Base-by-base conservation (phyloP, 2,797 vertebrate species). In the Acanthurus tractus region DNA sequence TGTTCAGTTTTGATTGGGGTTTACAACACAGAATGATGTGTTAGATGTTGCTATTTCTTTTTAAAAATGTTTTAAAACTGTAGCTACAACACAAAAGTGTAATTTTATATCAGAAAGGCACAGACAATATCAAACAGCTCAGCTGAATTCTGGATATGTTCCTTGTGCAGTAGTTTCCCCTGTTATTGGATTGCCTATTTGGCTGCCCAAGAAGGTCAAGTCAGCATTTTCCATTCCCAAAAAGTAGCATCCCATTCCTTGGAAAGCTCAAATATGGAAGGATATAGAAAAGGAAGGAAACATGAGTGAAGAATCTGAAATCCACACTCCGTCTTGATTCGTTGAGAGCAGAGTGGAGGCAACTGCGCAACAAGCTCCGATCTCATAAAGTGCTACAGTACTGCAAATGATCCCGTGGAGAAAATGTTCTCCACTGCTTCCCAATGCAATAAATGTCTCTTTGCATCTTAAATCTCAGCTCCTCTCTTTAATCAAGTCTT, bases 1-100 rank as follows among this genome's bases (percentile, higher is more conserved):
- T 87, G 85, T 89, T 93, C 88, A 91, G 86, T 90, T 86, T 93
- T 87, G 87, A 92, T 90, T 89, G 85, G 88, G 88, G 79, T 91
- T 90, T 91, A 86, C 86, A 85, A 69, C 79, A 82, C 64, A 68
- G 71, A 87, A 85, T 86, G 62, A 71, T 86, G 86, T 91, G 89
- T 84, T 91, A 57, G 79, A 88, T 92, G 88, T 90, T 86, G 73
- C 74, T 83, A 83, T 88, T 78, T 81, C 54, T 78, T 70, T 64
- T 70, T 77, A 80, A 56, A 85, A 81, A 50, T 79, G 74, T 86
- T 91, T 85, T 76, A 76, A 86, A 84, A 79, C 74, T 90, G 87
- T 87, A 92, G 91, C 89, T 85, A 86, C 87, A 89, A 84, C 17
- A 82, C 75, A 81, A 81, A 90, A 84, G 81, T 93, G 54, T 91